Conservation (phyloP, 2,797 vertebrate species). For the Phrynocephalus guinanensis region DNA sequence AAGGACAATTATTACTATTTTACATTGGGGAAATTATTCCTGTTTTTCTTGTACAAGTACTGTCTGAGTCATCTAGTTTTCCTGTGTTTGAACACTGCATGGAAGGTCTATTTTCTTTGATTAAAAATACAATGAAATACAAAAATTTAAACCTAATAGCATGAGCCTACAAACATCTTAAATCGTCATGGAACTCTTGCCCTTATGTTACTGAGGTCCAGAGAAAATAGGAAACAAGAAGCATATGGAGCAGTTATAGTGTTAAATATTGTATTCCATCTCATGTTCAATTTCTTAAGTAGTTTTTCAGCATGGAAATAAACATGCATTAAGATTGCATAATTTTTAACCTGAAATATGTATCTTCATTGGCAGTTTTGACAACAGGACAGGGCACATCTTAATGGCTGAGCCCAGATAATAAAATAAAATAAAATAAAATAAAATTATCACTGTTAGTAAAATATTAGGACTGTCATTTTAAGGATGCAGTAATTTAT, state of each 20-base stretch:
- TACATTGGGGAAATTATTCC: background rate
- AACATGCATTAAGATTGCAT: background rate
- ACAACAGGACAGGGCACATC: background rate
- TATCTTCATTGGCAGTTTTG: background rate
- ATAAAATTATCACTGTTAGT: background rate
- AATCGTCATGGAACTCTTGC: background rate
- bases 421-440: too few species aligned
- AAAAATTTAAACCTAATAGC: constrained; percentile 24
- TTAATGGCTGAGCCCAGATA: too few species aligned
- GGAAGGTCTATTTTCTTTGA: background rate
- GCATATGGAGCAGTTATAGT: background rate
- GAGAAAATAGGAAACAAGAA: constrained; percentile 19
- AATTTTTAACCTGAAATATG: background rate
- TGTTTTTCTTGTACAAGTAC: background rate
- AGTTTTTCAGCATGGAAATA: constrained; percentile 42
- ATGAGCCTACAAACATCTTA: constrained; percentile 32
- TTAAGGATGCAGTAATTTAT: background rate
- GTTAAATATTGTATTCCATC: rapidly evolving
- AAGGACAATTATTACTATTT: background rate
- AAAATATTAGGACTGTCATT: background rate
- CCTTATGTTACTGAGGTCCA: constrained; percentile 20
- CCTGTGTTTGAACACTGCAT: constrained; percentile 10
- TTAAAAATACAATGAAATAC: background rate
- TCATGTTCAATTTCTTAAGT: constrained; percentile 7
- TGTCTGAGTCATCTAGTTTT: background rate